Conservation (phyloP, 2,113 vertebrate species). For the Syngnathoides biaculeatus region DNA sequence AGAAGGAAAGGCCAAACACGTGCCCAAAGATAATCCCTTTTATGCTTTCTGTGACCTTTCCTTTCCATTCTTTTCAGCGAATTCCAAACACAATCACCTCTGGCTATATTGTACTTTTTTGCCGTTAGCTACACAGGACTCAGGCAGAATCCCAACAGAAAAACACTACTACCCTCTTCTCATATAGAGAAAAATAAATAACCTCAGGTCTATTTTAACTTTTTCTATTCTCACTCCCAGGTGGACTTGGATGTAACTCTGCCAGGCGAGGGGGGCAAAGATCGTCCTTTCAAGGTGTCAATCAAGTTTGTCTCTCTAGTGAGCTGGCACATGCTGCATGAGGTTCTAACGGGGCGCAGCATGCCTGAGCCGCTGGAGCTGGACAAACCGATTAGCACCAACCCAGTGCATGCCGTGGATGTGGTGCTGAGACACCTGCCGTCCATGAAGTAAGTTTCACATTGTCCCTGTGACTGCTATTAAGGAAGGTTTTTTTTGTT, state of each 20-base stretch:
- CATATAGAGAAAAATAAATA: background rate
- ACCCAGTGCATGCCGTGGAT: conserved; percentile 97
- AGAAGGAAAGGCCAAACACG: too few species aligned
- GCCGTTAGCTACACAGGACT: too few species aligned
- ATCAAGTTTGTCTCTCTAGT: conserved; percentile 98
- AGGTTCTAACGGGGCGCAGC: conserved; percentile 94
- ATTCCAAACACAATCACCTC: too few species aligned
- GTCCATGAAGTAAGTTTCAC: conserved; percentile 92
- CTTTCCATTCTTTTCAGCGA: too few species aligned
- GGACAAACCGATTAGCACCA: conserved; percentile 99
- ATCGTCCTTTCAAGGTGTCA: conserved; percentile 96
- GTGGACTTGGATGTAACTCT: conserved; percentile 99
- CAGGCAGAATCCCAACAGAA: too few species aligned
- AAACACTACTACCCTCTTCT: too few species aligned
- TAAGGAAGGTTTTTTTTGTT: too few species aligned
- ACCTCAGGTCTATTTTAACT: background rate
- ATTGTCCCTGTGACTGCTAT: background rate
- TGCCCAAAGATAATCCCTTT: too few species aligned
- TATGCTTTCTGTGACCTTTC: too few species aligned
- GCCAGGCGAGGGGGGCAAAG: conserved; percentile 96
- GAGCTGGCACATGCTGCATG: conserved; percentile 98
- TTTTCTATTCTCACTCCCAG: conserved; percentile 54
- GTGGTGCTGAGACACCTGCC: conserved; percentile 98
- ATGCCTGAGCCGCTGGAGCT: conserved; percentile 95
- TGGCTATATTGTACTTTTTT: too few species aligned